Evolutionary conservation across 2,888 invertebrate genomes (phyloP).

Genomic region (Ichneumoninae sp.): DNA sequence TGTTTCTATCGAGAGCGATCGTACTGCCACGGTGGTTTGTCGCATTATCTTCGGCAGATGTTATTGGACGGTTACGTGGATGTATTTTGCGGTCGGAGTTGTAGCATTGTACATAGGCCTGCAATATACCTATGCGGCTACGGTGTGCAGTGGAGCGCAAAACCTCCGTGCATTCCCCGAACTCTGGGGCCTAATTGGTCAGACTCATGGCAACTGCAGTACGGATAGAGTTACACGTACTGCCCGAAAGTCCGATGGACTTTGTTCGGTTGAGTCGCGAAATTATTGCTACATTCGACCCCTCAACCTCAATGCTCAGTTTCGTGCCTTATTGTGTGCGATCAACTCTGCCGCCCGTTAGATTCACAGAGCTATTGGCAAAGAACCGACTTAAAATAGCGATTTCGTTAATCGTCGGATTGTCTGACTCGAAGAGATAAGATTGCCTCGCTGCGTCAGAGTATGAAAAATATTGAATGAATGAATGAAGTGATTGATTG

Average conservation of each 20-base stretch:
- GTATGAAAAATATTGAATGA: conserved; percentile 2
- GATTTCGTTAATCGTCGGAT: conserved; percentile 24
- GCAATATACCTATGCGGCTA: conserved; percentile 44
- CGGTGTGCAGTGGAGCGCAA: conserved; percentile 56
- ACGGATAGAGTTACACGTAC: conserved; percentile 37
- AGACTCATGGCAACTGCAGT: conserved; percentile 48
- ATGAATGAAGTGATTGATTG: too few relatives aligned
- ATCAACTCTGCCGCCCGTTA: neutral
- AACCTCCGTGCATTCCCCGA: conserved; percentile 59
- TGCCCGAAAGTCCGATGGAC: conserved; percentile 41
- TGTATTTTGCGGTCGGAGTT: conserved; percentile 39
- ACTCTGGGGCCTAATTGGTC: conserved; percentile 48
- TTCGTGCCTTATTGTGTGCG: conserved; percentile 7
- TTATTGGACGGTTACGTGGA: conserved; percentile 37
- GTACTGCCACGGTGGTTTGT: conserved; percentile 10
- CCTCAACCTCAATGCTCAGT: conserved; percentile 38
- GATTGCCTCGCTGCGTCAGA: conserved; percentile 3
- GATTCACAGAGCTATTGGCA: conserved; percentile 2
- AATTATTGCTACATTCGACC: conserved; percentile 57
- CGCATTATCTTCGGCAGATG: conserved; percentile 33
- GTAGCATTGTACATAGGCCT: conserved; percentile 34
- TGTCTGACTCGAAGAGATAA: neutral
- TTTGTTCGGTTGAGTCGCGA: conserved; percentile 42
- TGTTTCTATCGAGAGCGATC: neutral
- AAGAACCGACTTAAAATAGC: neutral